Base-by-base conservation (phyloP, 2,888 invertebrate species). In the Calliopum simillimum region DNA sequence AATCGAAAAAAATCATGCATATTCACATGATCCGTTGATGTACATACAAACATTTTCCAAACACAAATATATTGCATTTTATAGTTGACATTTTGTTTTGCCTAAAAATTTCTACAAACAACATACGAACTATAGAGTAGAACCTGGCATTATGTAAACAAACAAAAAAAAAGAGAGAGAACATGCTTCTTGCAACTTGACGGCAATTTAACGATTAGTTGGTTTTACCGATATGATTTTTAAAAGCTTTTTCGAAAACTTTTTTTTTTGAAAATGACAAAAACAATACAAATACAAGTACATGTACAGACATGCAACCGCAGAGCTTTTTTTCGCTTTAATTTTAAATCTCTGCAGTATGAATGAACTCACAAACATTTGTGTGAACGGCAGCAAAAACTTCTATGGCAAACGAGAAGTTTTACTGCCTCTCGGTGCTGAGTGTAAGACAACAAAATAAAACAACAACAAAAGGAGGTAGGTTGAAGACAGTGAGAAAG, bases 281-380 rank as follows among this genome's bases (percentile, higher is more conserved):
- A n/a, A 33, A 33, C 33, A 8, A 55, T 44, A 55, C 61, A 66
- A 61, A 55, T 13, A 70, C 25, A 49, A 55, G 61, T 66, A 68
- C 70, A 71, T 71, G 63, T 62, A 69, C 71, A 71, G 51, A 70
- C 78, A 76, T 76, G 76, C 75, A 74, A 55, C 75, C 75, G 71
- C 71, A 74, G 75, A 70, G 59, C 71, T 75, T 72, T 71, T 70
- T 72, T 75, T 71, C 41, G 43, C 46, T 33, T 33, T 33, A 5
- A 33, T 33, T 33, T 33, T 33, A 8, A 33, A 44, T 16, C 56
- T 47, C 67, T 49, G 58, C 25, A 58, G 56, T 49, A 33, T 53
- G 41, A 51, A 53, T 25, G 46, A 19, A 23, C 33, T 14, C 53
- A 55, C 41, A 25, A 65, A 14, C 1, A 25, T 43, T 43, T 56